phyloP scores from a whole-genome alignment of 2,113 vertebrate genomes.

The Phaethornis superciliosus region DNA sequence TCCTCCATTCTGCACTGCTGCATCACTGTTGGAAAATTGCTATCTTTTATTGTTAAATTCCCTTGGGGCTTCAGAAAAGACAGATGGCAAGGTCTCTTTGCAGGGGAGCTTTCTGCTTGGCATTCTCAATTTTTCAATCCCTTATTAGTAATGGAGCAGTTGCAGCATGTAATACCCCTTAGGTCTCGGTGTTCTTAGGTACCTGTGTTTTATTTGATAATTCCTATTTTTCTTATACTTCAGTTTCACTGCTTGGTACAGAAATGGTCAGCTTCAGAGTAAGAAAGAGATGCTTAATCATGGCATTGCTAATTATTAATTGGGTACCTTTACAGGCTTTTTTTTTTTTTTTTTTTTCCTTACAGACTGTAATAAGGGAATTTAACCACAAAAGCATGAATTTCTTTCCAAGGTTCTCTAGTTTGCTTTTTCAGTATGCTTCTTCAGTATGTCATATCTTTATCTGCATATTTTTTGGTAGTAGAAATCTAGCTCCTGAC shows the following conservation, averaged over 20 bases:
- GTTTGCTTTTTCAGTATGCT: neutral
- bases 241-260: neutral
- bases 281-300: neutral
- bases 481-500: neutral
- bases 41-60: constrained; percentile 52
- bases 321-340: neutral
- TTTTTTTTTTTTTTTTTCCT: neutral
- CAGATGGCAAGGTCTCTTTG: constrained; percentile 47
- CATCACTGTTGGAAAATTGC: constrained; percentile 38
- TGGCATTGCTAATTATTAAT: neutral
- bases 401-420: neutral
- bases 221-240: neutral
- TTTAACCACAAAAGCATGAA: neutral
- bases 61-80: constrained; percentile 23
- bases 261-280: neutral
- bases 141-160: neutral
- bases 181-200: neutral
- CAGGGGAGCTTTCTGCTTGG: constrained; percentile 24
- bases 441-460: neutral
- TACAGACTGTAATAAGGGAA: neutral
- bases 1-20: neutral
- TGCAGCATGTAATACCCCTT: neutral
- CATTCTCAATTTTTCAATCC: constrained; percentile 38
- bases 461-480: neutral
- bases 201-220: neutral